These are phyloP conservation scores for Ahaetulla prasina DNA, from an alignment of 2,113 vertebrate species.

Conservation along the genomic window DNA sequence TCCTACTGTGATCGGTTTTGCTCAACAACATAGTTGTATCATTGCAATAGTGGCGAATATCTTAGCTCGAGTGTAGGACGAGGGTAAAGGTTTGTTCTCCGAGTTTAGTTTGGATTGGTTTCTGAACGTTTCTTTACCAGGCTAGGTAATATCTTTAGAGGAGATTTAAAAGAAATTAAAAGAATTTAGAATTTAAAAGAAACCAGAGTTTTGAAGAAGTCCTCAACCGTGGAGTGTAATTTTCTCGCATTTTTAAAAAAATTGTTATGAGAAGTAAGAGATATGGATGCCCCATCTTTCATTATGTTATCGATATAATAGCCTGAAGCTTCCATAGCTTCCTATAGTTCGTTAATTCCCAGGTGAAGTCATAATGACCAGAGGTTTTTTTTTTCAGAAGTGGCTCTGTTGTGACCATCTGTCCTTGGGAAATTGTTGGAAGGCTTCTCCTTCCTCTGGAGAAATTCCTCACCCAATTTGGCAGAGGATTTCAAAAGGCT, in stretches of 20 bases:
- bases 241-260: not conserved
- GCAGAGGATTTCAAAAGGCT: not conserved
- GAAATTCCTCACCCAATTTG: not conserved
- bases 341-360: not conserved
- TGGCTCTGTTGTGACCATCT: not conserved
- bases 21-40: not conserved
- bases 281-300: not conserved
- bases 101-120: too few species aligned
- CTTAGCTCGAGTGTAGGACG: too few species aligned
- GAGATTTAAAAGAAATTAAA: too few species aligned
- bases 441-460: not conserved
- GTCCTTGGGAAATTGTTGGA: not conserved
- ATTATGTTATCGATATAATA: not conserved
- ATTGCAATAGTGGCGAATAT: not conserved
- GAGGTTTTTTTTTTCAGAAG: not conserved
- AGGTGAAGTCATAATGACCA: not conserved
- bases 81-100: too few species aligned
- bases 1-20: not conserved
- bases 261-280: not conserved
- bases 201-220: not conserved
- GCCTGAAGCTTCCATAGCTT: not conserved
- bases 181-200: not conserved
- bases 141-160: too few species aligned
- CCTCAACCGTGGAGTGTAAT: not conserved
- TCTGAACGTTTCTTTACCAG: too few species aligned